Conservation (phyloP, 2,113 vertebrate species). For the Acanthisitta chloris region DNA sequence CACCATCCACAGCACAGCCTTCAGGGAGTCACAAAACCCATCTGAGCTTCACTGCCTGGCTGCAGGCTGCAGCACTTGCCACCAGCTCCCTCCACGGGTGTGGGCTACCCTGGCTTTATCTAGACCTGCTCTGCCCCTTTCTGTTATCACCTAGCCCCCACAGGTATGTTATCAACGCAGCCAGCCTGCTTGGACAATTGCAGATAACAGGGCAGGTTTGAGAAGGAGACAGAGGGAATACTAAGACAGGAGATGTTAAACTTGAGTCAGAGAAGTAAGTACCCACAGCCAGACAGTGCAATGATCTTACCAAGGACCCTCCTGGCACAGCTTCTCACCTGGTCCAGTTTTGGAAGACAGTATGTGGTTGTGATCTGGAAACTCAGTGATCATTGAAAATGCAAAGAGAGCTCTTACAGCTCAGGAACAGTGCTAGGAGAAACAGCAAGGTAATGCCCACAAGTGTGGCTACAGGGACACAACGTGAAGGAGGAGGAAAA, state of each 20-base stretch:
- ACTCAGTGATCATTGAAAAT: background rate
- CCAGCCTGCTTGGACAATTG: background rate
- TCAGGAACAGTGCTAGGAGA: background rate
- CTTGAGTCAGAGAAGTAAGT: background rate
- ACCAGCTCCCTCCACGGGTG: accelerated
- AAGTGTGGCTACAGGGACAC: background rate
- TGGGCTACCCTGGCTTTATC: background rate
- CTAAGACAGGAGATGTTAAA: background rate
- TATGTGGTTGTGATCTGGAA: background rate
- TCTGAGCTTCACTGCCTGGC: background rate
- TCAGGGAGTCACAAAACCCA: background rate
- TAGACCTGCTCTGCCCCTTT: background rate
- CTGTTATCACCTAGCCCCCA: background rate
- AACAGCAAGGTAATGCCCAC: accelerated
- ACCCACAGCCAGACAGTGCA: background rate
- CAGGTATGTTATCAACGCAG: background rate
- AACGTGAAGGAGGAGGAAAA: background rate
- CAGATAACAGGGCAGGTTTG: background rate
- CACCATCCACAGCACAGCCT: background rate
- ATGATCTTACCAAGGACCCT: background rate
- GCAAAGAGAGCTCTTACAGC: background rate
- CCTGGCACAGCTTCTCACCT: background rate
- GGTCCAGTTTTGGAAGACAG: background rate
- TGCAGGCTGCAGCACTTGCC: background rate
- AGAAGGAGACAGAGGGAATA: background rate